Conservation (phyloP, 2,888 invertebrate species). For the Cheilosia vernalis region DNA sequence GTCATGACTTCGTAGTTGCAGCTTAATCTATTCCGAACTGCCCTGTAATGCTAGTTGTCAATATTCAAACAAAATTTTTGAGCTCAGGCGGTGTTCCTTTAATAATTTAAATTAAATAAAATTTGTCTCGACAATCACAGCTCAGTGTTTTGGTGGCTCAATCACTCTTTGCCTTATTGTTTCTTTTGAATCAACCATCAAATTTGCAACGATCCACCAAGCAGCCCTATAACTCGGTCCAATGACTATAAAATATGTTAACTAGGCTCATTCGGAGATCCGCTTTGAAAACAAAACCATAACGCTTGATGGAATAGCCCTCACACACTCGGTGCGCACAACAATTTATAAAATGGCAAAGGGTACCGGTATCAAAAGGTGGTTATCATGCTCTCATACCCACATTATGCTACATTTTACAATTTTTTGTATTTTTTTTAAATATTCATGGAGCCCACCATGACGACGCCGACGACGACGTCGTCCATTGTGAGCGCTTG, state of each 20-base stretch:
- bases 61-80: too few relatives aligned
- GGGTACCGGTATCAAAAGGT: constrained; percentile 13
- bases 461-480: neutral
- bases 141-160: too few relatives aligned
- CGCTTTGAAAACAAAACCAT: constrained; percentile 36
- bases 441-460: constrained; percentile 49
- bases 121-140: too few relatives aligned
- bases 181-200: constrained; percentile 12
- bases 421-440: constrained; percentile 41
- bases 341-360: constrained; percentile 12
- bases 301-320: constrained; percentile 33
- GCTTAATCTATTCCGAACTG: too few relatives aligned
- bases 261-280: constrained; percentile 7
- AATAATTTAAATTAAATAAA: too few relatives aligned
- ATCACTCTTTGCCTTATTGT: neutral
- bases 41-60: too few relatives aligned
- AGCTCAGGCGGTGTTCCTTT: too few relatives aligned
- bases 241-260: constrained; percentile 31
- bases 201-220: neutral
- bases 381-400: neutral
- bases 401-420: neutral
- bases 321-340: neutral
- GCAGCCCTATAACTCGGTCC: neutral
- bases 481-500: constrained; percentile 5
- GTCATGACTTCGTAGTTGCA: too few relatives aligned